phyloP scores from a whole-genome alignment of 1,140 invertebrate species.

The Drosophila repletoides region DNA sequence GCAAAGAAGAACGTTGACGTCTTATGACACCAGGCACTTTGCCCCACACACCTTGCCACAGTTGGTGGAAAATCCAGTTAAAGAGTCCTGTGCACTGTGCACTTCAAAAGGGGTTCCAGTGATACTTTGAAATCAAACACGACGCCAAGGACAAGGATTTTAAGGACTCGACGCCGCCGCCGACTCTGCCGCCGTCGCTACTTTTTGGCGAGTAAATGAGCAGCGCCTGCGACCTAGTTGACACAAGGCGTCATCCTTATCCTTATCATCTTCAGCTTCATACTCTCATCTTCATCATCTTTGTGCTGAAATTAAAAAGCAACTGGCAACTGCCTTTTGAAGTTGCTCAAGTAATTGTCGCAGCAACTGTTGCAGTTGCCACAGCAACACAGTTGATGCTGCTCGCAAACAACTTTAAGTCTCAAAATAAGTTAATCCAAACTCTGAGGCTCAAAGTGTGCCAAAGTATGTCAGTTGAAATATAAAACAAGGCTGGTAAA shows the following conservation, averaged over 20 bases:
- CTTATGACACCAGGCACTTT: conserved; percentile 29
- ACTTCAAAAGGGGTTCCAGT: conserved; percentile 55
- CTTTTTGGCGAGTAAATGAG: conserved; percentile 52
- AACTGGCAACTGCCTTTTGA: conserved; percentile 36
- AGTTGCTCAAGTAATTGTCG: conserved; percentile 37
- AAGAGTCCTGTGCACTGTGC: conserved; percentile 35
- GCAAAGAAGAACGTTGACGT: conserved; percentile 19
- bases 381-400: background rate
- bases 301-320: conserved; percentile 63
- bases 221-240: conserved; percentile 58
- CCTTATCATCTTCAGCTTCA: background rate
- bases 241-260: conserved; percentile 30
- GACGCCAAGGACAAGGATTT: conserved; percentile 38
- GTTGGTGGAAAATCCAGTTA: conserved; percentile 30
- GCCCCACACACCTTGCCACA: background rate
- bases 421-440: background rate
- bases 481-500: no score
- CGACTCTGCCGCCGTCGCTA: background rate
- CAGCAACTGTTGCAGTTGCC: conserved; percentile 8
- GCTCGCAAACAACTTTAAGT: background rate
- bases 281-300: conserved; percentile 3
- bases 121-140: conserved; percentile 81
- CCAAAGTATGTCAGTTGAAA: no score
- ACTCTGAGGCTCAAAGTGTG: background rate
- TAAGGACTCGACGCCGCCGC: conserved; percentile 23